Percentiles rank a stretch among this genome's conserved stretches.
These are phyloP conservation scores for Sterna hirundo DNA, from an alignment of 2,113 vertebrate genomes.

Conservation along the genomic window DNA sequence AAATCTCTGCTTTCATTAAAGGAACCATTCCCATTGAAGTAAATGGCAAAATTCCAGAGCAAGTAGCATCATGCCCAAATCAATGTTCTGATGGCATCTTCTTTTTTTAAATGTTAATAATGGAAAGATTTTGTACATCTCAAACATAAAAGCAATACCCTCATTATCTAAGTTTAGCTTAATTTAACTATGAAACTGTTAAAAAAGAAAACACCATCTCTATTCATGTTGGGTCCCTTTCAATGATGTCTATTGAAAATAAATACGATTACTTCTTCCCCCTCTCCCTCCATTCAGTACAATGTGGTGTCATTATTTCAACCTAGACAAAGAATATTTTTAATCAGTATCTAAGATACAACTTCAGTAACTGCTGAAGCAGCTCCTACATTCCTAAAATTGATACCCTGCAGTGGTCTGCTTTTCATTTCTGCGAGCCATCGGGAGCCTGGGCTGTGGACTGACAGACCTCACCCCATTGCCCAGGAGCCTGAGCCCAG, in stretches of 20 bases:
- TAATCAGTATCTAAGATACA: not conserved
- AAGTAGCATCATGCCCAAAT: not conserved
- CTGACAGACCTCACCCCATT: not conserved
- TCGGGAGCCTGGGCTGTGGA: rapidly evolving
- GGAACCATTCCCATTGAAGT: not conserved
- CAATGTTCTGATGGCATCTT: not conserved
- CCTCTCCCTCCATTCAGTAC: not conserved
- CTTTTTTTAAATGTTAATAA: not conserved
- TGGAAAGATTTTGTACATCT: not conserved
- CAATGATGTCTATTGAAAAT: not conserved
- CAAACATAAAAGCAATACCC: not conserved
- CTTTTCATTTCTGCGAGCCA: not conserved
- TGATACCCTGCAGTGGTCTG: not conserved
- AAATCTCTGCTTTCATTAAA: not conserved
- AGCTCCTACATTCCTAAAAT: not conserved
- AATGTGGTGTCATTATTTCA: not conserved
- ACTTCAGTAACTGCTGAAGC: not conserved
- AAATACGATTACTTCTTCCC: not conserved
- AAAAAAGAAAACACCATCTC: not conserved
- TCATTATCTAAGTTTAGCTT: not conserved
- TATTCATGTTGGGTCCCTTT: not conserved
- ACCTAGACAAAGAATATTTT: not conserved
- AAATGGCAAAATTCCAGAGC: not conserved
- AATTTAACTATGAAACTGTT: not conserved
- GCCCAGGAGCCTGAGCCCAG: not conserved